Evolutionary conservation across 2,888 invertebrate genomes (phyloP).

Genomic region (Abrostola triplasia): DNA sequence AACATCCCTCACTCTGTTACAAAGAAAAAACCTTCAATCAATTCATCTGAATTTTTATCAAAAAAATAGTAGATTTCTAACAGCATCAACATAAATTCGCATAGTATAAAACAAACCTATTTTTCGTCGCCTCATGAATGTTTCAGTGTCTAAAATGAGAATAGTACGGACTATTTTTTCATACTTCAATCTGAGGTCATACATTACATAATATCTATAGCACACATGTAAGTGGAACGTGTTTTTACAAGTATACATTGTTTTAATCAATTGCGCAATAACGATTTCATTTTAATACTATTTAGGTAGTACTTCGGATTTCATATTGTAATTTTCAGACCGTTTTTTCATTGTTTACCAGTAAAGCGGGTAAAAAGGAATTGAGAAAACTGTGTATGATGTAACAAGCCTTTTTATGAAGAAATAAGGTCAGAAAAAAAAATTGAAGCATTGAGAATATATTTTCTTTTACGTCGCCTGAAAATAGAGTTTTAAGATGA

Average conservation of each 20-base stretch:
- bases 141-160: conserved; percentile 12
- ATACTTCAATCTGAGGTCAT: conserved; percentile 25
- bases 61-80: neutral
- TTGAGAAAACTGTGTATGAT: neutral
- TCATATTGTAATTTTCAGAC: conserved; percentile 13
- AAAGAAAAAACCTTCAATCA: too few relatives aligned
- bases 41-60: too few relatives aligned
- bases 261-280: conserved; percentile 23
- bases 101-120: neutral
- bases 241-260: conserved; percentile 10
- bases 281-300: neutral
- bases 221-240: conserved; percentile 15
- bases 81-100: neutral
- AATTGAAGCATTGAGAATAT: too few relatives aligned
- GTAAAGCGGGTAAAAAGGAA: neutral
- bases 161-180: conserved; percentile 16
- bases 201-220: conserved; percentile 19
- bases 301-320: neutral
- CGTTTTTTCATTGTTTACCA: conserved; percentile 10
- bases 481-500: too few relatives aligned
- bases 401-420: neutral
- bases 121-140: conserved; percentile 27
- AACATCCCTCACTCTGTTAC: too few relatives aligned
- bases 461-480: too few relatives aligned
- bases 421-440: too few relatives aligned